These are phyloP conservation scores for Diabrotica balteata DNA, from an alignment of 2,888 invertebrate species.

Conservation along the genomic window DNA sequence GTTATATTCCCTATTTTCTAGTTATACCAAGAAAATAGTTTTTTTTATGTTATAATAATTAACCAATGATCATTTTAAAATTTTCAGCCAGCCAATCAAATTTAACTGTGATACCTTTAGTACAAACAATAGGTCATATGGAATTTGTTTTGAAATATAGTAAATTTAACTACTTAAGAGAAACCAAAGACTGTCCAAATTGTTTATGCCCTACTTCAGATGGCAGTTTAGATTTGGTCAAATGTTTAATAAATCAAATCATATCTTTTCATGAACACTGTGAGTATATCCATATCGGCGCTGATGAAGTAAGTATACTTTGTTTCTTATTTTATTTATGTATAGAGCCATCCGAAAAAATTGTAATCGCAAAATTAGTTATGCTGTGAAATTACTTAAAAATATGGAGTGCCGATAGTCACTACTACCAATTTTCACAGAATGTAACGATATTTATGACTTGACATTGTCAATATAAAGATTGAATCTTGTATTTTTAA, in stretches of 20 bases:
- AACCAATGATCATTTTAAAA: background rate
- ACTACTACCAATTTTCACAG: no score
- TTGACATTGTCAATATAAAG: no score
- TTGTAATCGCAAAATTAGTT: no score
- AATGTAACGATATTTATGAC: no score
- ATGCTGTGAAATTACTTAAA: no score
- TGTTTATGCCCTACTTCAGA: conserved; percentile 78
- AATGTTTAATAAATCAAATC: conserved; percentile 75
- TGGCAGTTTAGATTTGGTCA: conserved; percentile 68
- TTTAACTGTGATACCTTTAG: conserved; percentile 68
- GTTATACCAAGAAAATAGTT: no score
- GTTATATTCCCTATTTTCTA: no score
- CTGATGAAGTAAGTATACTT: conserved; percentile 70
- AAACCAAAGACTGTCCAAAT: conserved; percentile 71
- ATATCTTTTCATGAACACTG: conserved; percentile 70
- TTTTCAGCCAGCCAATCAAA: background rate
- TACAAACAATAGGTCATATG: conserved; percentile 88
- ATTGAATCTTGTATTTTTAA: no score
- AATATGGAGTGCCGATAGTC: no score
- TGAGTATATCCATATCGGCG: conserved; percentile 79
- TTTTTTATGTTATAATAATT: no score
- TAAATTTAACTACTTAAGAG: conserved; percentile 70
- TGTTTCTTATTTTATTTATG: background rate
- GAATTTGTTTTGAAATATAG: conserved; percentile 83
- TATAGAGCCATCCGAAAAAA: background rate